These are phyloP conservation scores for Aphidoletes aphidimyza DNA, from an alignment of 2,888 invertebrate species.

Conservation along the genomic window DNA sequence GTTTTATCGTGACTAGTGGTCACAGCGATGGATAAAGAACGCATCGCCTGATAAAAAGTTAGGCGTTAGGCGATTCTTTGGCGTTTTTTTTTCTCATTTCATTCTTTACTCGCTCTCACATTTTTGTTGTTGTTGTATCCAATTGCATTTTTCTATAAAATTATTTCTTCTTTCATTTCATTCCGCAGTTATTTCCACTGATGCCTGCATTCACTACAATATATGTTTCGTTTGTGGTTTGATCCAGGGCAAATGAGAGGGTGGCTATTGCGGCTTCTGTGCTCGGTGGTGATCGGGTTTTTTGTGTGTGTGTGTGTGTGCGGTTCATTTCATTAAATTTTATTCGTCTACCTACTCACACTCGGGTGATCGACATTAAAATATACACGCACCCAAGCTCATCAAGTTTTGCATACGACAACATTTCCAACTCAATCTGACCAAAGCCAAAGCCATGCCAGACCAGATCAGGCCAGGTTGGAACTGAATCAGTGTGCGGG, in stretches of 20 bases:
- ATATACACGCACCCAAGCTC: constrained; percentile 32
- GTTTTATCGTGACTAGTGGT: constrained; percentile 22
- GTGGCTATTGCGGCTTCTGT: constrained; percentile 42
- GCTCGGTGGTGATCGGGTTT: not conserved
- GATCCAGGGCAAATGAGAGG: not conserved
- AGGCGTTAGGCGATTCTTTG: constrained; percentile 23
- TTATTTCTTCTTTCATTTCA: constrained; percentile 13
- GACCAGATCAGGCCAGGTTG: not conserved
- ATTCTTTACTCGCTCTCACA: too few species aligned
- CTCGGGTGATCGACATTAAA: constrained; percentile 22
- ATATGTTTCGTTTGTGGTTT: constrained; percentile 51
- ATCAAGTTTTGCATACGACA: constrained; percentile 43
- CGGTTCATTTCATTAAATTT: constrained; percentile 47
- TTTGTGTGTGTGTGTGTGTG: constrained; percentile 37
- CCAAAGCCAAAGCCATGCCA: too few species aligned
- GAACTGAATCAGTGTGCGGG: not conserved
- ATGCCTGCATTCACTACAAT: not conserved
- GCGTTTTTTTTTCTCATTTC: not conserved
- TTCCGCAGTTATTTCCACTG: constrained; percentile 7
- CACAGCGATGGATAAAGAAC: constrained; percentile 29
- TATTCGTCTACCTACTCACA: constrained; percentile 11
- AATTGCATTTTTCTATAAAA: constrained; percentile 5
- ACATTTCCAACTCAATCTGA: constrained; percentile 47
- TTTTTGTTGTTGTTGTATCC: not conserved
- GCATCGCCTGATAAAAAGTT: constrained; percentile 16